Percentiles rank a stretch among this genome's conserved stretches.
Evolutionary conservation across 2,888 invertebrate genomes (phyloP).

Genomic region (Ormia ochracea): DNA sequence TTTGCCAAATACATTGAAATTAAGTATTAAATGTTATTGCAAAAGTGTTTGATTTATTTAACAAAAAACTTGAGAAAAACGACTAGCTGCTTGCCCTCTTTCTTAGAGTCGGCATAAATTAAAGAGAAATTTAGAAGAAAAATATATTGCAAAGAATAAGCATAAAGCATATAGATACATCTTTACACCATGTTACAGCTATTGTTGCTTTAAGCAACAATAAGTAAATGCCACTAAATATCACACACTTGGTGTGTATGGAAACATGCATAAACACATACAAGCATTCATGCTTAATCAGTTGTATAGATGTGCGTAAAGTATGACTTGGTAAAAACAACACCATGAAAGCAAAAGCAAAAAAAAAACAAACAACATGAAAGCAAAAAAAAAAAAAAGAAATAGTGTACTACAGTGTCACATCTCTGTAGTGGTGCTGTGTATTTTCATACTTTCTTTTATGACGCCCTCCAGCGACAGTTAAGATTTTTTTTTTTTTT

Average conservation of each 20-base stretch:
- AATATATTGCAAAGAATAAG: neutral
- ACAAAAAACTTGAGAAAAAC: neutral
- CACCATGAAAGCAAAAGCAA: constrained; percentile 6
- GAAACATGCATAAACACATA: neutral
- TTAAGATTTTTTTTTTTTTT: constrained; percentile 23
- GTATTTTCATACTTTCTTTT: constrained; percentile 32
- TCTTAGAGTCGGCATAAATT: constrained; percentile 10
- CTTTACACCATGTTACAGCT: constrained; percentile 32
- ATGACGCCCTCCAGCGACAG: constrained; percentile 60
- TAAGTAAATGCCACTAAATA: constrained; percentile 13
- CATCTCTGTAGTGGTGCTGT: constrained; percentile 16
- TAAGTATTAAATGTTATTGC: constrained; percentile 19
- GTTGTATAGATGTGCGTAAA: neutral
- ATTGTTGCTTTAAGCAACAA: constrained; percentile 45
- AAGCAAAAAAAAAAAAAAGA: too few relatives aligned
- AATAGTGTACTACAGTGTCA: constrained; percentile 44
- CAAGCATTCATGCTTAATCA: constrained; percentile 4
- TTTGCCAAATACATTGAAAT: too few relatives aligned
- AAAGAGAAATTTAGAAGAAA: constrained; percentile 7
- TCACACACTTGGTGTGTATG: too few relatives aligned
- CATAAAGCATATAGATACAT: too few relatives aligned
- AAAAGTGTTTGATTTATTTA: neutral
- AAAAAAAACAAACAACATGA: too few relatives aligned
- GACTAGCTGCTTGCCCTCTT: neutral
- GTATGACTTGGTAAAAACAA: constrained; percentile 1